phyloP scores from a whole-genome alignment of 2,113 vertebrate genomes.

The Uropsilus gracilis region DNA sequence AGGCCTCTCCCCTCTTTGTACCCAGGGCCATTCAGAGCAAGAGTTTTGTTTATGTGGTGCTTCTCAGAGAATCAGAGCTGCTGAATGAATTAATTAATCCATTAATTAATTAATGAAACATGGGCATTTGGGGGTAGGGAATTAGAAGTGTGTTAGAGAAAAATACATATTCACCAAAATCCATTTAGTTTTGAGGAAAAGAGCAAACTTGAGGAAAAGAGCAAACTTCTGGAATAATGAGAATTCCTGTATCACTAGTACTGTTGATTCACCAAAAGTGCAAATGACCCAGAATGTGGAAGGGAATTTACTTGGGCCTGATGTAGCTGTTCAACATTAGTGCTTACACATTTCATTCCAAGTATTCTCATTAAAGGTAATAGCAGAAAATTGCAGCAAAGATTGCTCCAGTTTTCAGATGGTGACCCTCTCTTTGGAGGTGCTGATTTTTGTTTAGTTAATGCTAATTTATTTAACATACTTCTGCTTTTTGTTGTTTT shows the following conservation, averaged over 20 bases:
- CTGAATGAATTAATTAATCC: neutral
- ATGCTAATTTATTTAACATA: slow-evolving; percentile 77
- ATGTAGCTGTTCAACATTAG: slow-evolving; percentile 74
- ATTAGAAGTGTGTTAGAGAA: neutral
- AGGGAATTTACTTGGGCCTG: slow-evolving; percentile 62
- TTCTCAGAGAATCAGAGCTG: neutral
- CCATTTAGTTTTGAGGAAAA: neutral
- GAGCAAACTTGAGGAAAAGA: too few species aligned
- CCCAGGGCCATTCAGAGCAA: neutral
- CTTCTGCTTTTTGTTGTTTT: slow-evolving; percentile 80
- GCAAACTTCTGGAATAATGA: slow-evolving; percentile 22
- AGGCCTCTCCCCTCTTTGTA: neutral
- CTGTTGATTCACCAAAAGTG: slow-evolving; percentile 40
- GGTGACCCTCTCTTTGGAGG: slow-evolving; percentile 68
- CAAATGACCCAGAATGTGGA: slow-evolving; percentile 4
- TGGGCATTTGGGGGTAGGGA: neutral
- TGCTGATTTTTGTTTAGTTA: slow-evolving; percentile 82
- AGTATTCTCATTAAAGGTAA: slow-evolving; percentile 87
- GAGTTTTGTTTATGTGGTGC: neutral
- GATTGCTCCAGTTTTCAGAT: slow-evolving; percentile 77
- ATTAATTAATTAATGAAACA: neutral
- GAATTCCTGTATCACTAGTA: slow-evolving; percentile 4
- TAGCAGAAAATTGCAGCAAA: slow-evolving; percentile 85
- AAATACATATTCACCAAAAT: neutral
- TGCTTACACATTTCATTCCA: slow-evolving; percentile 88